Conservation (phyloP, 2,797 vertebrate genomes). For the Muscicapa striata region DNA sequence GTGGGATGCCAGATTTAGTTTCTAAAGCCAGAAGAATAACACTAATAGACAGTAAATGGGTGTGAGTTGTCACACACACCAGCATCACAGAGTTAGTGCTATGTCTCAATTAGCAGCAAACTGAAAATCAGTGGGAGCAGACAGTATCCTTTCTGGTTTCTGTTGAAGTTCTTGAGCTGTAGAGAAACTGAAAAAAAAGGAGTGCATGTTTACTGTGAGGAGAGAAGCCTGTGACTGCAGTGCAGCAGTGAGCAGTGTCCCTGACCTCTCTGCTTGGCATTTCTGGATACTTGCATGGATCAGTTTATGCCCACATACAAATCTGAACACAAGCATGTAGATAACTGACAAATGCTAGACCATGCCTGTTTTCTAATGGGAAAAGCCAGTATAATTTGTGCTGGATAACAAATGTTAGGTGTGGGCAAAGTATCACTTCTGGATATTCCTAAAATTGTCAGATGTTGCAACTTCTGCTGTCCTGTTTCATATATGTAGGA, state of each 20-base stretch:
- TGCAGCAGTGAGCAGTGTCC: background rate
- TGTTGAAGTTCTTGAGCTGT: background rate
- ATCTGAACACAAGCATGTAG: background rate
- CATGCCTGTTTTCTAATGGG: background rate
- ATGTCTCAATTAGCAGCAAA: slow-evolving; percentile 45
- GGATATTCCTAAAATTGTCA: background rate
- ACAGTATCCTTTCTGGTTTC: background rate
- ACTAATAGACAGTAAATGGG: slow-evolving; percentile 31
- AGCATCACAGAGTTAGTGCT: background rate
- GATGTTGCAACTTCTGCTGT: background rate
- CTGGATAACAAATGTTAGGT: background rate
- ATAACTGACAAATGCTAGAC: background rate
- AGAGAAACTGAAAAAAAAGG: background rate
- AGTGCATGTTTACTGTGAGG: background rate
- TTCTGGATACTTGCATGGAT: background rate
- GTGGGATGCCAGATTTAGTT: slow-evolving; percentile 32
- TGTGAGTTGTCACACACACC: slow-evolving; percentile 27
- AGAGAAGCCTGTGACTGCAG: background rate
- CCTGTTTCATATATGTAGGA: background rate
- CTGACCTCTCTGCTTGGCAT: background rate
- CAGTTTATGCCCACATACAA: background rate
- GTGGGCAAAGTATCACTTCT: background rate
- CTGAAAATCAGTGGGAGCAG: slow-evolving; percentile 18
- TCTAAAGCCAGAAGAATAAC: slow-evolving; percentile 10
- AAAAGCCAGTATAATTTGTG: background rate